Percentiles rank a stretch among this genome's conserved stretches.
Conservation (phyloP, 2,797 vertebrate species). For the Spondyliosoma cantharus region DNA sequence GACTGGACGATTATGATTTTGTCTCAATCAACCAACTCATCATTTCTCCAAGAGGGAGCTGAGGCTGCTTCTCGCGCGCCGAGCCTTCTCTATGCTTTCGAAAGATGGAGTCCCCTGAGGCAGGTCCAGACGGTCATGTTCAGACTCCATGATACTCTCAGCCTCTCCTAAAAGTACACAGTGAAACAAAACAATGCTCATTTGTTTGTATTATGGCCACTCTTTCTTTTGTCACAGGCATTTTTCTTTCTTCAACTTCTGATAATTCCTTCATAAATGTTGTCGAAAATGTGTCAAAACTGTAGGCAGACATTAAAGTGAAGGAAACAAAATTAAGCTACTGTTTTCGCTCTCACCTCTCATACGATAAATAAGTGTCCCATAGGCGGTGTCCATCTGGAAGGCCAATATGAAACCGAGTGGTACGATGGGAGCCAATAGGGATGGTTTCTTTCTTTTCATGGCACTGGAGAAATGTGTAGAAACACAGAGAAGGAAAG, state of each 20-base stretch:
- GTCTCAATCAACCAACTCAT: constrained; percentile 13
- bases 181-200: neutral
- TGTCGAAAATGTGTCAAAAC: neutral
- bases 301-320: neutral
- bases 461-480: constrained; percentile 81
- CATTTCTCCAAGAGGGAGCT: constrained; percentile 84
- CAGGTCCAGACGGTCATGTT: constrained; percentile 81
- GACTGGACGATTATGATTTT: constrained; percentile 13
- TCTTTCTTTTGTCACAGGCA: neutral
- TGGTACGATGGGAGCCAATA: constrained; percentile 87
- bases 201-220: neutral
- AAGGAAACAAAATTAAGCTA: neutral
- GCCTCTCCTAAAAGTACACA: constrained; percentile 84
- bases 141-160: constrained; percentile 86
- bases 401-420: constrained; percentile 88
- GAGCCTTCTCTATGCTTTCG: constrained; percentile 89
- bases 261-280: too few relatives aligned
- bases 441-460: constrained; percentile 83
- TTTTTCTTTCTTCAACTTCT: too few relatives aligned
- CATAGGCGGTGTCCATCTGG: constrained; percentile 90
- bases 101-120: constrained; percentile 87
- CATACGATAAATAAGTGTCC: constrained; percentile 88
- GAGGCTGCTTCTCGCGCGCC: constrained; percentile 84
- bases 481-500: neutral
- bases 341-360: constrained; percentile 81